phyloP scores from a whole-genome alignment of 2,888 invertebrate species.

The Macropis europaea region DNA sequence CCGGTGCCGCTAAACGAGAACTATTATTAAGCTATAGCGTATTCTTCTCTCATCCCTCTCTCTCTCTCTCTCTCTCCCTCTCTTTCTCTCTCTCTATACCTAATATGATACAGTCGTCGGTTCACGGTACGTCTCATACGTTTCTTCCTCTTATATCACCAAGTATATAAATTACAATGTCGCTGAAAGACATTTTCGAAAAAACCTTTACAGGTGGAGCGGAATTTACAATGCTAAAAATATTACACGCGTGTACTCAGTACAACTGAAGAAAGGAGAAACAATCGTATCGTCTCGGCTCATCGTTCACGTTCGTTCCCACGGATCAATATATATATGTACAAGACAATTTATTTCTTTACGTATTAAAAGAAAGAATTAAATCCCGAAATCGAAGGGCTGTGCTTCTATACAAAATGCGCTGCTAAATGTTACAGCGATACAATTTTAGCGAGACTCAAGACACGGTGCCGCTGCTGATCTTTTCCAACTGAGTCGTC shows the following conservation, averaged over 20 bases:
- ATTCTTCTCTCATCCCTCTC: slow-evolving; percentile 12
- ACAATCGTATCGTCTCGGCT: slow-evolving; percentile 34
- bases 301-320: slow-evolving; percentile 16
- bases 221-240: slow-evolving; percentile 65
- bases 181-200: slow-evolving; percentile 48
- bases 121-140: slow-evolving; percentile 70
- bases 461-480: slow-evolving; percentile 58
- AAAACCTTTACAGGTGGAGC: slow-evolving; percentile 59
- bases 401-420: slow-evolving; percentile 47
- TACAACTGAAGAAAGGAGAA: slow-evolving; percentile 55
- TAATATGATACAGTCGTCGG: slow-evolving; percentile 77
- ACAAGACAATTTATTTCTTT: slow-evolving; percentile 53
- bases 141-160: slow-evolving; percentile 60
- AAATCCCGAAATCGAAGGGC: not conserved
- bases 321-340: slow-evolving; percentile 51
- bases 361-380: slow-evolving; percentile 30
- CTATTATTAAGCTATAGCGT: slow-evolving; percentile 37
- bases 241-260: slow-evolving; percentile 64
- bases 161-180: slow-evolving; percentile 74
- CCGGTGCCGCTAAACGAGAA: slow-evolving; percentile 21
- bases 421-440: slow-evolving; percentile 49
- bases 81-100: slow-evolving; percentile 37
- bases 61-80: slow-evolving; percentile 4
- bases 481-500: slow-evolving; percentile 60
- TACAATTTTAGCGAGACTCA: slow-evolving; percentile 57